phyloP scores from a whole-genome alignment of 2,888 invertebrate species.

The Drosophila algonquin region DNA sequence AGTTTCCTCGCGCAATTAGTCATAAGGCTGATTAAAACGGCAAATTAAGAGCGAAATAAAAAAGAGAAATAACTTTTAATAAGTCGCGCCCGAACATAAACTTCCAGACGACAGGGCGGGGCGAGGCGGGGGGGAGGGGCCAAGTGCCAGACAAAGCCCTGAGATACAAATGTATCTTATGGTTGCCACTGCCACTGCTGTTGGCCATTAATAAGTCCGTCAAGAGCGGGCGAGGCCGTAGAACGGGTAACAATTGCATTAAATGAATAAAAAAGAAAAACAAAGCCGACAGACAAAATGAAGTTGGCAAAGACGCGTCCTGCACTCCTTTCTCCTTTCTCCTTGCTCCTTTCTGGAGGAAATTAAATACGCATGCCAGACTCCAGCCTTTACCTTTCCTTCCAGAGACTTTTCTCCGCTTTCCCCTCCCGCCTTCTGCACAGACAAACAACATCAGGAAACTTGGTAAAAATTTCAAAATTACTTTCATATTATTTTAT shows the following conservation, averaged over 20 bases:
- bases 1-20: constrained; percentile 56
- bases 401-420: constrained; percentile 12
- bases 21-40: constrained; percentile 68
- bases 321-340: neutral
- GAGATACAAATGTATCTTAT: constrained; percentile 69
- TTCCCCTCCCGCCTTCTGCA: constrained; percentile 30
- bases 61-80: constrained; percentile 67
- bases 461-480: constrained; percentile 51
- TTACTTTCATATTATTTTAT: constrained; percentile 74
- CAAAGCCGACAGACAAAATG: constrained; percentile 50
- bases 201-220: constrained; percentile 75
- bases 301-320: constrained; percentile 38
- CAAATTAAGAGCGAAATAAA: constrained; percentile 58
- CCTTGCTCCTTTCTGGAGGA: constrained; percentile 48
- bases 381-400: constrained; percentile 13
- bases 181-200: constrained; percentile 47
- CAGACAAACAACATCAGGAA: constrained; percentile 29
- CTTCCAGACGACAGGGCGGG: constrained; percentile 36
- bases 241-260: constrained; percentile 71
- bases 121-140: constrained; percentile 18
- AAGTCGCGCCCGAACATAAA: constrained; percentile 64
- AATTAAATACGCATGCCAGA: constrained; percentile 64
- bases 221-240: constrained; percentile 25
- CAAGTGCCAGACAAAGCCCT: constrained; percentile 52
- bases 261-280: constrained; percentile 62